phyloP scores from a whole-genome alignment of 2,797 vertebrate genomes.

The Eulemur mongoz region DNA sequence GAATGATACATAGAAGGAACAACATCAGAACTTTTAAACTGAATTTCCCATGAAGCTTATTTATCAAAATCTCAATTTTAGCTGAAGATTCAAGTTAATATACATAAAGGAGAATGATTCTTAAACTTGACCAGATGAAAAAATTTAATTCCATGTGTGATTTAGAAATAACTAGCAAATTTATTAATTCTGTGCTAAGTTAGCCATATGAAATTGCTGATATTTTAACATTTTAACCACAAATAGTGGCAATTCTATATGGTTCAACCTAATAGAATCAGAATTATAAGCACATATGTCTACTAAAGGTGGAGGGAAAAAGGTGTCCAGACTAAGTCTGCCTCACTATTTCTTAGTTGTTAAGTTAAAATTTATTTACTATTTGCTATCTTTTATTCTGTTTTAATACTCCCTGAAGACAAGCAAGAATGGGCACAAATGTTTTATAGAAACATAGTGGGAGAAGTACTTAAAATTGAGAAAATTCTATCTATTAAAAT shows the following conservation, averaged over 20 bases:
- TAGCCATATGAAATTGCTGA: slow-evolving; percentile 7
- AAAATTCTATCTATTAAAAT: slow-evolving; percentile 2
- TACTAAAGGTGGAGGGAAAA: not conserved
- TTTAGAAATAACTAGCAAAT: slow-evolving; percentile 28
- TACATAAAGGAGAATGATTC: not conserved
- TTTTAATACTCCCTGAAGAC: not conserved
- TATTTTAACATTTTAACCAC: not conserved
- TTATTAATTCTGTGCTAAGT: slow-evolving; percentile 12
- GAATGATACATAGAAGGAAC: not conserved
- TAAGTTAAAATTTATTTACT: slow-evolving; percentile 52
- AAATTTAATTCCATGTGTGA: slow-evolving; percentile 12
- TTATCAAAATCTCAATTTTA: slow-evolving; percentile 37
- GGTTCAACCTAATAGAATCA: not conserved
- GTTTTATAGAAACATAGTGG: slow-evolving; percentile 22
- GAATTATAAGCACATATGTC: not conserved
- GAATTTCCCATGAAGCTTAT: not conserved
- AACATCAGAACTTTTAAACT: slow-evolving; percentile 27
- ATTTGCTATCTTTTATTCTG: slow-evolving; percentile 20
- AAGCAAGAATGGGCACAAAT: not conserved
- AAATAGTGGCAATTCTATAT: not conserved
- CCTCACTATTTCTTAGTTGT: not conserved
- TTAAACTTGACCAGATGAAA: not conserved
- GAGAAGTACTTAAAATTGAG: slow-evolving; percentile 47
- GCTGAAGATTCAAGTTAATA: not conserved
- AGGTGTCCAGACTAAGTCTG: not conserved